Evolutionary conservation across 2,888 invertebrate genomes (phyloP).

Genomic region (Lasioglossum morio): DNA sequence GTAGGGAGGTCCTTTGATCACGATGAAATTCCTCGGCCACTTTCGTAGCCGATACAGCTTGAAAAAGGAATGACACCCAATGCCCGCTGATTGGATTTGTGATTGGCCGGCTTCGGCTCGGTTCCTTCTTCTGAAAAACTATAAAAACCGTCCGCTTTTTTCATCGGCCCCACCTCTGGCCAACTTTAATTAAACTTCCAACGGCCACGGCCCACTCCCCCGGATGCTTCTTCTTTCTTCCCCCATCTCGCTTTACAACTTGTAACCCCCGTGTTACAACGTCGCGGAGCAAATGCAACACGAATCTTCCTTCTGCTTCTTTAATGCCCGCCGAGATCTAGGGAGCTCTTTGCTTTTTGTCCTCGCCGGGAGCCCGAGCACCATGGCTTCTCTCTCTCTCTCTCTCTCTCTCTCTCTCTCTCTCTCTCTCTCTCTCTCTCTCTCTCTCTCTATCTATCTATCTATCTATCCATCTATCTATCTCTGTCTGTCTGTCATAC

Average conservation of each 20-base stretch:
- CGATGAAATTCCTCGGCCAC: constrained; percentile 39
- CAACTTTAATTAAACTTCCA: constrained; percentile 39
- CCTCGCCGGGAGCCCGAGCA: background rate
- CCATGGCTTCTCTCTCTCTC: background rate
- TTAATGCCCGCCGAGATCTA: background rate
- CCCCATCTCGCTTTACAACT: background rate
- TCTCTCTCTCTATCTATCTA: no score
- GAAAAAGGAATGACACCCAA: constrained; percentile 36
- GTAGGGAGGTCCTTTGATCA: constrained; percentile 47
- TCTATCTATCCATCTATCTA: no score
- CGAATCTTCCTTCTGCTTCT: background rate
- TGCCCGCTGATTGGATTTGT: constrained; percentile 48
- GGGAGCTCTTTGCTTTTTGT: background rate
- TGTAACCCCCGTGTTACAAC: background rate
- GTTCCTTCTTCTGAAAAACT: constrained; percentile 17
- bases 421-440: no score
- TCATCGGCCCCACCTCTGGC: background rate
- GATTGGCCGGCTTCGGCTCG: constrained; percentile 25
- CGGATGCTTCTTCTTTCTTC: background rate
- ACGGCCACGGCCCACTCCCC: background rate
- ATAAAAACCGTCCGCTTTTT: constrained; percentile 8
- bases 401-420: no score
- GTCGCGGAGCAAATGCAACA: background rate
- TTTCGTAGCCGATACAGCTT: constrained; percentile 19
- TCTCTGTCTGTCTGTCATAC: no score